Evolutionary conservation across 2,113 vertebrate genomes (phyloP).

Genomic region (Euleptes europaea): DNA sequence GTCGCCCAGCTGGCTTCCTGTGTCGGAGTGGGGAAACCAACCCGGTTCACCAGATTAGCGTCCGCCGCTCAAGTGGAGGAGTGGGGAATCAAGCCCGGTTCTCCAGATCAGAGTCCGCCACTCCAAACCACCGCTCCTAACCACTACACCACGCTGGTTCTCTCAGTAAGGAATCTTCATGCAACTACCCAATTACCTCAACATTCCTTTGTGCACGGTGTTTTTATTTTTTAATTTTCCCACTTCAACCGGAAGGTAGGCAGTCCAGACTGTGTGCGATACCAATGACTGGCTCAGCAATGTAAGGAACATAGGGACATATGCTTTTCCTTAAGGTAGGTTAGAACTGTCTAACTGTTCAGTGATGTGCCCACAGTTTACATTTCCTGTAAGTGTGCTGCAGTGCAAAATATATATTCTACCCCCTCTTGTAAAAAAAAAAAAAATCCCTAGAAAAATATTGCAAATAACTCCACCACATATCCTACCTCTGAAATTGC

Average conservation of each 20-base stretch:
- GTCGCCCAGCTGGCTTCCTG: too few relatives aligned
- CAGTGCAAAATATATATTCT: conserved; percentile 10
- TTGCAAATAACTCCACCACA: not conserved
- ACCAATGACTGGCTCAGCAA: not conserved
- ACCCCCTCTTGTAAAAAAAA: not conserved
- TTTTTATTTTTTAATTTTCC: not conserved
- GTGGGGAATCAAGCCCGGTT: too few relatives aligned
- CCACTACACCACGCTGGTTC: too few relatives aligned
- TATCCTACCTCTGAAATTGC: not conserved
- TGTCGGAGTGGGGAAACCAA: too few relatives aligned
- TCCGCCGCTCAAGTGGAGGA: too few relatives aligned
- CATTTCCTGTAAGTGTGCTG: not conserved
- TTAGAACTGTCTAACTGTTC: not conserved
- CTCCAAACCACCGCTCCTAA: too few relatives aligned
- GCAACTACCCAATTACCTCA: not conserved
- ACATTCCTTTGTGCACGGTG: not conserved
- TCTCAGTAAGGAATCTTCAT: not conserved
- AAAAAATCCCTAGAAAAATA: not conserved
- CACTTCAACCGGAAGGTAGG: not conserved
- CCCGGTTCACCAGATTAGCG: too few relatives aligned
- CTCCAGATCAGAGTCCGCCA: too few relatives aligned
- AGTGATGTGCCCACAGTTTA: not conserved
- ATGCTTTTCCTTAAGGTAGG: not conserved
- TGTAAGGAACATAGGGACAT: not conserved
- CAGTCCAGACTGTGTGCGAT: not conserved